Base-by-base conservation (phyloP, 2,113 vertebrate species). In the Mirza zaza region DNA sequence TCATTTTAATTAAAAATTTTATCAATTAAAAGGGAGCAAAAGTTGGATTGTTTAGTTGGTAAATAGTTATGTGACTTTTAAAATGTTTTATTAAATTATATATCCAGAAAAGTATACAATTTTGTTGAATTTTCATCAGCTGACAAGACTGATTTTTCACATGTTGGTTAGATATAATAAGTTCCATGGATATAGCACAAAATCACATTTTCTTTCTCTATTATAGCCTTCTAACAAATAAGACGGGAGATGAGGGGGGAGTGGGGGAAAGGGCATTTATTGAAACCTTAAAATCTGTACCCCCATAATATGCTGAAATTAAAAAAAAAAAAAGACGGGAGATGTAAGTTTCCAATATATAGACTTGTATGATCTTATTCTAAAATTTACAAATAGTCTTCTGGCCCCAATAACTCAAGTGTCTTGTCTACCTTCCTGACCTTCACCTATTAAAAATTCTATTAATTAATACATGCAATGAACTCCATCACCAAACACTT, bases 351-450 rank as follows among this genome's bases (percentile, higher is more conserved):
- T 85, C 42, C 34, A 86, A 39, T 39, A 32, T 71, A 59, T 20
- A 88, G 73, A 71, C 10, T 5, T 25, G 6, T 63, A 52, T 42
- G 8, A 50, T 63, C 34, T 79, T 81, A 82, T 45, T 80, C 48
- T 96, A 76, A 87, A 95, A 76, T 42, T 81, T 70, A 67, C 32
- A 45, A 45, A 87, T 25, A 93, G 52, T 12, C 10, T 90, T 94
- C 88, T 86, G 18, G 52, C 6, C 29, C 67, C 34, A 20, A 13
- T 87, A 93, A 45, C n/a, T 87, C n/a, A 23, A 20, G n/a, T 15
- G 6, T 59, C n/a, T 61, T 79, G 29, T 57, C 48, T 75, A 75
- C 42, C 55, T 87, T 73, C 50, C 29, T 96, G 73, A 32, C 10
- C 6, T 59, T 70, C 32, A 71, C 48, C 23, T n/a, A 20, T 82